These are phyloP conservation scores for Molanna angustata DNA, from an alignment of 2,888 invertebrate genomes.

Conservation along the genomic window DNA sequence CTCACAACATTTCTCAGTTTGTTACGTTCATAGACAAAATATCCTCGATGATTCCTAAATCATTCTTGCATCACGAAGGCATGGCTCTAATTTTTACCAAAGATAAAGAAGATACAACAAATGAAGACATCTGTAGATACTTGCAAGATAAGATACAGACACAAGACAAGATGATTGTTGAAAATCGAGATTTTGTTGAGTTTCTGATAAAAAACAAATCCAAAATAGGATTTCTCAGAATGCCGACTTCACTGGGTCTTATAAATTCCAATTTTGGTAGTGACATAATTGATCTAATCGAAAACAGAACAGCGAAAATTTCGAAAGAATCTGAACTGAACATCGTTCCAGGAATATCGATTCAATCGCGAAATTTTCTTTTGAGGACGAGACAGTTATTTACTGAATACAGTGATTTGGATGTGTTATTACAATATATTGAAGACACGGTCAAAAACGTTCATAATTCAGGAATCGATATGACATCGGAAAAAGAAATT, in stretches of 20 bases:
- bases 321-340: neutral
- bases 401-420: neutral
- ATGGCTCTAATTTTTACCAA: conserved; percentile 1
- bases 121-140: neutral
- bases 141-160: neutral
- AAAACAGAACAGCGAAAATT: neutral
- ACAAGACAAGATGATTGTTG: neutral
- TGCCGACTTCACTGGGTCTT: neutral
- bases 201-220: neutral
- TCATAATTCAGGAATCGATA: too few relatives aligned
- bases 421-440: neutral
- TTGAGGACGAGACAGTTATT: neutral
- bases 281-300: neutral
- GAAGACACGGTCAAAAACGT: neutral
- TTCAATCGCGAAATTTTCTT: conserved; percentile 1
- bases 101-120: neutral
- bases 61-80: neutral
- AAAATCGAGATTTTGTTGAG: neutral
- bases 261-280: neutral
- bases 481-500: neutral
- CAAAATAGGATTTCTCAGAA: neutral
- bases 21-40: conserved; percentile 1
- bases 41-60: neutral
- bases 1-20: neutral
- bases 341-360: neutral